phyloP scores from a whole-genome alignment of 2,888 invertebrate species.

The Erannis defoliaria region DNA sequence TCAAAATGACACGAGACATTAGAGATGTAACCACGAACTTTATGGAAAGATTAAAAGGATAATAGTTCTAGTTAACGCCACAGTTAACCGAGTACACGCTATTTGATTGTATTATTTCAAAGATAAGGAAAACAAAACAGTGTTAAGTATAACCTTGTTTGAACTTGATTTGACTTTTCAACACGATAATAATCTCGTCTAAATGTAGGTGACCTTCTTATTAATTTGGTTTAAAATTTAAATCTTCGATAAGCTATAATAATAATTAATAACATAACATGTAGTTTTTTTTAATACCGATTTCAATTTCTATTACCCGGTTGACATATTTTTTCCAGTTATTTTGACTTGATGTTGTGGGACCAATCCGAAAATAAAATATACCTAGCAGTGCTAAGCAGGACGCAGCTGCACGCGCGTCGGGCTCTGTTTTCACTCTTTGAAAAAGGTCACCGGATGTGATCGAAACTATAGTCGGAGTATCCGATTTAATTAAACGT shows the following conservation, averaged over 20 bases:
- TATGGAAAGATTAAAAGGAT: conserved; percentile 50
- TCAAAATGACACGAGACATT: conserved; percentile 62
- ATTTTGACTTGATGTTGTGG: too few relatives aligned
- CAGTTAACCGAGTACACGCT: conserved; percentile 30
- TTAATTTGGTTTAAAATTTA: background rate
- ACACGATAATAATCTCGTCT: background rate
- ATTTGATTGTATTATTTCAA: conserved; percentile 20
- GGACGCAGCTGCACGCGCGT: too few relatives aligned
- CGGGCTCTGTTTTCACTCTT: too few relatives aligned
- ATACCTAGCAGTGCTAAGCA: too few relatives aligned
- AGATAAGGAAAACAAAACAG: conserved; percentile 22
- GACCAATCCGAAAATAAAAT: too few relatives aligned
- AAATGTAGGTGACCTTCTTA: background rate
- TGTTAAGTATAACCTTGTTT: conserved; percentile 15
- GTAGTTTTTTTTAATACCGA: too few relatives aligned
- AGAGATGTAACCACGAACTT: conserved; percentile 61
- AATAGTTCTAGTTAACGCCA: conserved; percentile 49
- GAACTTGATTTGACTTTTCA: conserved; percentile 22
- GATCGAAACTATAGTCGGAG: too few relatives aligned
- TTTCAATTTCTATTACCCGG: too few relatives aligned
- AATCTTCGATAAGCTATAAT: background rate
- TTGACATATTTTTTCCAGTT: too few relatives aligned
- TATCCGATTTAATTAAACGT: too few relatives aligned
- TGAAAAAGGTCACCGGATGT: too few relatives aligned
- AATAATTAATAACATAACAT: too few relatives aligned